Percentiles rank a stretch among this genome's conserved stretches.
Evolutionary conservation across 2,797 vertebrate genomes (phyloP).

Genomic region (Decapterus maruadsi): DNA sequence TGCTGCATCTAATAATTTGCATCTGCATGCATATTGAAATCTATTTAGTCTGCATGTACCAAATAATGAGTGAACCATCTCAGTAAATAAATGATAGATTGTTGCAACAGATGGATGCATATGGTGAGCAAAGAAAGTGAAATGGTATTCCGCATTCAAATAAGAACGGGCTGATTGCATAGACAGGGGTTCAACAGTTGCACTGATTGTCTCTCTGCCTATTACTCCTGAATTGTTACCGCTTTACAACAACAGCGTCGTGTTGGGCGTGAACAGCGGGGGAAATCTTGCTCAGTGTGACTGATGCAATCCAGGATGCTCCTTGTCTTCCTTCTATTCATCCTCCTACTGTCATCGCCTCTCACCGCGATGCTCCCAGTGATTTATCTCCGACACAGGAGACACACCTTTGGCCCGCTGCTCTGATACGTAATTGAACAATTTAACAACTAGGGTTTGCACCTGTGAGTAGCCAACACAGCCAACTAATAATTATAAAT

Average conservation of each 20-base stretch:
- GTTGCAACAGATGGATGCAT: not conserved
- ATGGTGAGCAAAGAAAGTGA: not conserved
- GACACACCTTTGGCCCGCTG: conserved; percentile 30
- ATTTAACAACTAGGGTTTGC: conserved; percentile 39
- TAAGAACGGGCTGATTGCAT: not conserved
- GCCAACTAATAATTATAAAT: conserved; percentile 9
- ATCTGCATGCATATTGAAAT: conserved; percentile 5
- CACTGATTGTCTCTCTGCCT: not conserved
- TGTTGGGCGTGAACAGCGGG: conserved; percentile 2
- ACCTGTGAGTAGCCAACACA: conserved; percentile 22
- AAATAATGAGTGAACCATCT: not conserved
- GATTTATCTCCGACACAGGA: conserved; percentile 50
- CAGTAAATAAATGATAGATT: not conserved
- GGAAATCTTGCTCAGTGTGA: conserved; percentile 15
- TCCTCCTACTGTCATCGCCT: conserved; percentile 1
- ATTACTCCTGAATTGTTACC: not conserved
- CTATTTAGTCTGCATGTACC: not conserved
- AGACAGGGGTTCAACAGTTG: not conserved
- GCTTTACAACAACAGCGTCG: not conserved
- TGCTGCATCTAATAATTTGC: not conserved
- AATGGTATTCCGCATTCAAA: not conserved
- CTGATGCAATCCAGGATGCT: conserved; percentile 28
- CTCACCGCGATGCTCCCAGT: conserved; percentile 5
- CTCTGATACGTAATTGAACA: conserved; percentile 42
- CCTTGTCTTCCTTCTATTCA: conserved; percentile 9